phyloP scores from a whole-genome alignment of 2,888 invertebrate genomes.

The Octonoba sinensis region DNA sequence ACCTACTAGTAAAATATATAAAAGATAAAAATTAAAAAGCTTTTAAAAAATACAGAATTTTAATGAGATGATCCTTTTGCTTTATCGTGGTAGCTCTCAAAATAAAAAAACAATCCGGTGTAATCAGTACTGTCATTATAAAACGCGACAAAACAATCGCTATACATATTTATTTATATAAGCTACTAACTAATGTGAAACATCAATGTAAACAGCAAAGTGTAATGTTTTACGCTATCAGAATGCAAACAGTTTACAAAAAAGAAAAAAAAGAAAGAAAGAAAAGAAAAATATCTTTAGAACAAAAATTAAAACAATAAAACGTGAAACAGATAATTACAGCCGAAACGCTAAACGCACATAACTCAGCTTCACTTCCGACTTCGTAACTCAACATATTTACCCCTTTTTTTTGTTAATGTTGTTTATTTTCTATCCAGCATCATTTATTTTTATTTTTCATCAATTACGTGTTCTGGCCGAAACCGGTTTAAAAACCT shows the following conservation, averaged over 20 bases:
- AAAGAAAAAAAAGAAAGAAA: slow-evolving; percentile 2
- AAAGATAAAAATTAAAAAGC: no score
- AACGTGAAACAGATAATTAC: slow-evolving; percentile 34
- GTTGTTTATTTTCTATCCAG: slow-evolving; percentile 11
- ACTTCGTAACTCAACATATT: slow-evolving; percentile 44
- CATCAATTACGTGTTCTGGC: slow-evolving; percentile 21
- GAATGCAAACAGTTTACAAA: neutral
- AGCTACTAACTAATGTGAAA: no score
- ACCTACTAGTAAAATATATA: no score
- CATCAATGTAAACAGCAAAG: no score
- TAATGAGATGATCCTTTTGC: no score
- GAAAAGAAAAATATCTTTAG: neutral
- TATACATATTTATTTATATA: no score
- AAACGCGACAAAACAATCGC: no score
- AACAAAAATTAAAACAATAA: neutral
- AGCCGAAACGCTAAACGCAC: slow-evolving; percentile 26
- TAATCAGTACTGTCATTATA: no score
- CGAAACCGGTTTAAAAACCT: slow-evolving; percentile 39
- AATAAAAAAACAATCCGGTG: no score
- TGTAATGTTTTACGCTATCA: no score
- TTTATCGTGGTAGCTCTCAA: no score
- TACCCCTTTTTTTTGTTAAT: slow-evolving; percentile 24
- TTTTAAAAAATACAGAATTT: no score
- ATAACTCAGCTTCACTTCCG: slow-evolving; percentile 54
- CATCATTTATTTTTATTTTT: slow-evolving; percentile 2